A percentile compares a stretch with the other conserved stretches of the same genome.
phyloP scores from a whole-genome alignment of 2,113 vertebrate genomes.

The Trematocara marginatum region DNA sequence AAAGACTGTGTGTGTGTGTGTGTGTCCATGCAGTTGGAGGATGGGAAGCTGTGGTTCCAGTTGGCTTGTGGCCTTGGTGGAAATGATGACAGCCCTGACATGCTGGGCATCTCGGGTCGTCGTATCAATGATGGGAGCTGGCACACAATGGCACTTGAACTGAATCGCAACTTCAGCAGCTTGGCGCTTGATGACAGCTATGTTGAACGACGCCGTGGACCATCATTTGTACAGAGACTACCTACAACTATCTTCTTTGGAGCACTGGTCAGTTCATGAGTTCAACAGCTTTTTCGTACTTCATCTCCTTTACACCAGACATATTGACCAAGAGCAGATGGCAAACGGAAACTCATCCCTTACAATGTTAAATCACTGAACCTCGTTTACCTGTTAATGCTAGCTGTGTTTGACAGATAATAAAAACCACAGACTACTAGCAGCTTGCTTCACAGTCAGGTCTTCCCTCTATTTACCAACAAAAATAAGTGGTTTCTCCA shows the following conservation, averaged over 20 bases:
- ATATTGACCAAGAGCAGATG: neutral
- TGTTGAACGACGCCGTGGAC: constrained; percentile 83
- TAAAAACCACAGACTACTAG: neutral
- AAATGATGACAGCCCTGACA: constrained; percentile 66
- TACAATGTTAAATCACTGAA: neutral
- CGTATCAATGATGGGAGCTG: constrained; percentile 89
- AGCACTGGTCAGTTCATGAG: constrained; percentile 75
- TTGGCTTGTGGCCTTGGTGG: constrained; percentile 76
- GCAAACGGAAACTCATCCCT: neutral
- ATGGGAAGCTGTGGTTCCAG: constrained; percentile 93
- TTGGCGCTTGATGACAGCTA: constrained; percentile 91
- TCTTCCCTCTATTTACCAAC: neutral
- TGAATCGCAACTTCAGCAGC: constrained; percentile 90
- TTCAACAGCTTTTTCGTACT: neutral
- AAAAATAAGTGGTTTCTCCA: neutral
- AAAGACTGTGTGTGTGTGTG: neutral
- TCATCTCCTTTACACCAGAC: neutral
- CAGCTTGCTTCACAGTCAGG: neutral
- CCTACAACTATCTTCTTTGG: constrained; percentile 85
- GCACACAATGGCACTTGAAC: constrained; percentile 91
- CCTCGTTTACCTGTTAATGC: neutral
- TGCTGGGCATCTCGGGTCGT: constrained; percentile 87
- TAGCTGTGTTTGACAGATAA: neutral
- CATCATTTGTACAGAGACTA: constrained; percentile 76
- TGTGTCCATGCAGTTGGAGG: constrained; percentile 77